Evolutionary conservation across 2,888 invertebrate species (phyloP).

Genomic region (Pheosia tremula): DNA sequence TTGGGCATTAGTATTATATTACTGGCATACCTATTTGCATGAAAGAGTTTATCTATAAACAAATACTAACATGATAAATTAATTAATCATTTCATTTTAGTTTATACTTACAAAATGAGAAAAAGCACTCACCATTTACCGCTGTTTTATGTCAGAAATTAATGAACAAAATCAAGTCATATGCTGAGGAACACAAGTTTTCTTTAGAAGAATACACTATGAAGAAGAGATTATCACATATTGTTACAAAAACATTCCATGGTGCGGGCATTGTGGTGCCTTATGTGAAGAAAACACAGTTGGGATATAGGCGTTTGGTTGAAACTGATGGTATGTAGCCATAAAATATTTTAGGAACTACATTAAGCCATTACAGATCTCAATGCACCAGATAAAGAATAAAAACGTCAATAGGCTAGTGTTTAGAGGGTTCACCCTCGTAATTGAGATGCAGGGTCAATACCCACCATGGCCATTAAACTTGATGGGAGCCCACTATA

Average conservation of each 20-base stretch:
- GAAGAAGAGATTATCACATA: conserved; percentile 86
- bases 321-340: conserved; percentile 86
- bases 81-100: conserved; percentile 54
- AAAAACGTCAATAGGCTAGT: no score
- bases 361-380: no score
- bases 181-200: conserved; percentile 85
- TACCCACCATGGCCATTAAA: no score
- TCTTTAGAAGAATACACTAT: conserved; percentile 81
- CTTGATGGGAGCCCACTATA: no score
- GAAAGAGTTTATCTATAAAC: no score
- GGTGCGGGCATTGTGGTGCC: conserved; percentile 94
- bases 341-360: neutral
- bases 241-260: conserved; percentile 90
- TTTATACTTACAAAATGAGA: conserved; percentile 78
- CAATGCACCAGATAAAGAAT: no score
- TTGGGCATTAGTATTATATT: no score
- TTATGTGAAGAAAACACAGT: conserved; percentile 89
- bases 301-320: conserved; percentile 92
- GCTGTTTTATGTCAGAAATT: conserved; percentile 84
- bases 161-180: conserved; percentile 85
- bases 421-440: no score
- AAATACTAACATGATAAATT: neutral
- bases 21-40: no score
- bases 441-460: no score
- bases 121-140: conserved; percentile 86